Base-by-base conservation (phyloP, 1,140 invertebrate species). In the Procambarus clarkii region DNA sequence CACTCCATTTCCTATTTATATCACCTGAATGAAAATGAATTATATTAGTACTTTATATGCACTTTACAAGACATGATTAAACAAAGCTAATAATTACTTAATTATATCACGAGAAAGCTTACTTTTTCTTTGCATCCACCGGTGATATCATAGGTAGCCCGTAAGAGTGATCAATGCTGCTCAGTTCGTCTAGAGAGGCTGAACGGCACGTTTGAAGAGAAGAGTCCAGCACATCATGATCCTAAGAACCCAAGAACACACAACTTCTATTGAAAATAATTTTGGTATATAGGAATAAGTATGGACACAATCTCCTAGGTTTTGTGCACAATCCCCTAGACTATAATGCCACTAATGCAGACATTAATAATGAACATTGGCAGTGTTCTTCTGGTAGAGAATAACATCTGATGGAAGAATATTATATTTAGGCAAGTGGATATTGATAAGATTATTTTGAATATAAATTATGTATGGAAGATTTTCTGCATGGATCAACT, bases 101-200 rank as follows among this genome's bases (percentile, higher is more conserved):
- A 34, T 34, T 34, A 34, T 34, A 34, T 34, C 34, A 34, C 34
- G 34, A 34, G 34, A 34, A 34, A 58, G 77, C 85, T 87, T 79
- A 87, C 85, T 87, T 87, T 60, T 87, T 87, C 44, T 87, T 87
- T 21, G 85, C 85, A 78, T 87, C 85, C 45, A 87, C 8, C 46
- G 85, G 85, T 87, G 85, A 87, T 78, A 87, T 87, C 13, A 87
- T 60, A 24, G 85, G 85, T 34, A 87, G 44, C 15, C 85, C 85
- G 58, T 60, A 79, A 60, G 85, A 78, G 24, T 58, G 48, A 44
- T 74, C 85, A 60, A 87, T 60, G 76, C 44, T 87, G 85, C 60
- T 87, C 13, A 87, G 76, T 87, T 87, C 85, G 79, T 87, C 85
- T 77, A 87, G 45, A 60, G 85, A 87, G 34, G 85, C 85, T 60